Percentiles rank a stretch among this genome's conserved stretches.
These are phyloP conservation scores for Pherbina coryleti DNA, from an alignment of 2,888 invertebrate species.

Conservation along the genomic window DNA sequence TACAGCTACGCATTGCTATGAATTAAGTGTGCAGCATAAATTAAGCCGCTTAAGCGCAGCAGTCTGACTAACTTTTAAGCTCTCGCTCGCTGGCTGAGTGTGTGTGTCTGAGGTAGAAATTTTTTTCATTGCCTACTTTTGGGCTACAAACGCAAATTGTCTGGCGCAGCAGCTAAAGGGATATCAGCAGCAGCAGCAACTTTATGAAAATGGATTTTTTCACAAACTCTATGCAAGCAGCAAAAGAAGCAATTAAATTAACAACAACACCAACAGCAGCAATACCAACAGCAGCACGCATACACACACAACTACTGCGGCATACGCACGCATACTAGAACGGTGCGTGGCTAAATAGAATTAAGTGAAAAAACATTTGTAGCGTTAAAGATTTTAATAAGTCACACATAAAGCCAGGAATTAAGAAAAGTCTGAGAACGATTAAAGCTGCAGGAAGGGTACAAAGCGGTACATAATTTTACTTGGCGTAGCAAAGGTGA, in stretches of 20 bases:
- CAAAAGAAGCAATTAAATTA: conserved; percentile 33
- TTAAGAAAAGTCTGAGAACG: too few relatives aligned
- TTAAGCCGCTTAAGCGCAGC: conserved; percentile 14
- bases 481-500: too few relatives aligned
- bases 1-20: background rate
- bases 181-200: too few relatives aligned
- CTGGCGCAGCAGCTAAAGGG: background rate
- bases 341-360: too few relatives aligned
- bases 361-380: too few relatives aligned
- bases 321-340: background rate
- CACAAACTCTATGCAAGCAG: conserved; percentile 31
- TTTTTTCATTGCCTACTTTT: conserved; percentile 34
- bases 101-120: background rate
- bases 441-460: too few relatives aligned
- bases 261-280: background rate
- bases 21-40: conserved; percentile 11
- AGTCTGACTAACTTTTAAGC: too few relatives aligned
- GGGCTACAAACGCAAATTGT: background rate
- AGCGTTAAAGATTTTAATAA: too few relatives aligned
- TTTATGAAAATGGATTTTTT: conserved; percentile 39
- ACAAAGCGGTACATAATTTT: too few relatives aligned
- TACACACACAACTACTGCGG: background rate
- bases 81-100: background rate
- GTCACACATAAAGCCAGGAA: too few relatives aligned
- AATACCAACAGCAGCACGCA: conserved; percentile 19